Evolutionary conservation across 1,140 invertebrate species (phyloP).

Genomic region (Xylocopa sonorina): DNA sequence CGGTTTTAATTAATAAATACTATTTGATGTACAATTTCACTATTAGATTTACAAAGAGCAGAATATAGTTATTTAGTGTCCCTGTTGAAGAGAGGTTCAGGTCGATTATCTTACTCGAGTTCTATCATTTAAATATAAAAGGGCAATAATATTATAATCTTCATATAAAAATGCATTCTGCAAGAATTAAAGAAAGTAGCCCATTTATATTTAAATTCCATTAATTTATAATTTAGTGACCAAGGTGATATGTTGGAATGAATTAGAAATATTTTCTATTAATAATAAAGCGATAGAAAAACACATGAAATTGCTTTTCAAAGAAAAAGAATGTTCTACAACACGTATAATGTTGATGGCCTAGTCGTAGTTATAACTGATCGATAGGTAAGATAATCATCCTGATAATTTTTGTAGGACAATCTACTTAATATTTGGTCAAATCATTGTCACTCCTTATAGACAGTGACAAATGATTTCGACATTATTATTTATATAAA

Average conservation of each 20-base stretch:
- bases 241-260: conserved; percentile 51
- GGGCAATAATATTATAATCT: conserved; percentile 17
- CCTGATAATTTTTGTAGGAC: conserved; percentile 46
- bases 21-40: conserved; percentile 66
- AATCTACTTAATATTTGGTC: conserved; percentile 62
- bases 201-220: conserved; percentile 37
- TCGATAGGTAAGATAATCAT: conserved; percentile 64
- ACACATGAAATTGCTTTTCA: conserved; percentile 1
- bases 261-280: not conserved
- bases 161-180: conserved; percentile 47
- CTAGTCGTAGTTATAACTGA: not conserved
- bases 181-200: conserved; percentile 20
- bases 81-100: conserved; percentile 30
- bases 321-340: not conserved
- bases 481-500: conserved; percentile 52
- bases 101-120: conserved; percentile 57
- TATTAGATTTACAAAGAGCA: conserved; percentile 70
- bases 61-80: conserved; percentile 63
- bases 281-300: conserved; percentile 1
- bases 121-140: conserved; percentile 40
- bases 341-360: not conserved
- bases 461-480: conserved; percentile 50
- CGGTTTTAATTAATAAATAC: conserved; percentile 72
- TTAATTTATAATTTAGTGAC: too few relatives aligned
- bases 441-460: conserved; percentile 46